phyloP scores from a whole-genome alignment of 2,888 invertebrate genomes.

The Leucoma salicis region DNA sequence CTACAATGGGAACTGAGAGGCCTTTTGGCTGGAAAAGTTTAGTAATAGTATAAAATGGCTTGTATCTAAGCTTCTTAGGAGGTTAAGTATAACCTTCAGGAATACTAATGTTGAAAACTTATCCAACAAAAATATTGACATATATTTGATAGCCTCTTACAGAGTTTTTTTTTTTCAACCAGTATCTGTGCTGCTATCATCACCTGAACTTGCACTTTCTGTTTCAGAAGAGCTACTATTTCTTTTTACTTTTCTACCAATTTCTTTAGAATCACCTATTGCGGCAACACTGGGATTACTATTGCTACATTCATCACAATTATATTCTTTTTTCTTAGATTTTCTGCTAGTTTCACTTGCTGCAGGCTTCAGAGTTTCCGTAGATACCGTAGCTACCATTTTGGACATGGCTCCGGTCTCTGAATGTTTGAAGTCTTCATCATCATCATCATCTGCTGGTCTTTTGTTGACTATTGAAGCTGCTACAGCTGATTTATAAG shows the following conservation, averaged over 20 bases:
- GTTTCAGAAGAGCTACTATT: conserved; percentile 83
- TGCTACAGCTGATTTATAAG: conserved; percentile 83
- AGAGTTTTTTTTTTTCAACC: no score
- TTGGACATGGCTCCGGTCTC: conserved; percentile 57
- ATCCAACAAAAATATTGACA: no score
- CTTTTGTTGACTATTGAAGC: conserved; percentile 71
- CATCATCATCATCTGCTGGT: conserved; percentile 63
- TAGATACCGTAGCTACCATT: conserved; percentile 73
- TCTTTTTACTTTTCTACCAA: conserved; percentile 43
- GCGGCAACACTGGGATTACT: conserved; percentile 59
- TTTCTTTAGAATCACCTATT: conserved; percentile 34
- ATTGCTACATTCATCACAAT: conserved; percentile 35
- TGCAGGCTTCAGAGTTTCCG: conserved; percentile 72
- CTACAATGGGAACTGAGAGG: no score
- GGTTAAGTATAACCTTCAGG: no score
- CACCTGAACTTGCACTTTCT: conserved; percentile 84
- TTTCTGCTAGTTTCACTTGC: conserved; percentile 53
- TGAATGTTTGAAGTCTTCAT: conserved; percentile 55
- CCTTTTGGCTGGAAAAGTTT: no score
- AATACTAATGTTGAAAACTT: no score
- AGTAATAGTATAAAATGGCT: no score
- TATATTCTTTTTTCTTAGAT: conserved; percentile 50
- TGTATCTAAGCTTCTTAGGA: no score
- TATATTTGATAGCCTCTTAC: no score
- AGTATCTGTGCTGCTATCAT: conserved; percentile 84